phyloP scores from a whole-genome alignment of 2,888 invertebrate species.

The Zeuzera pyrina region DNA sequence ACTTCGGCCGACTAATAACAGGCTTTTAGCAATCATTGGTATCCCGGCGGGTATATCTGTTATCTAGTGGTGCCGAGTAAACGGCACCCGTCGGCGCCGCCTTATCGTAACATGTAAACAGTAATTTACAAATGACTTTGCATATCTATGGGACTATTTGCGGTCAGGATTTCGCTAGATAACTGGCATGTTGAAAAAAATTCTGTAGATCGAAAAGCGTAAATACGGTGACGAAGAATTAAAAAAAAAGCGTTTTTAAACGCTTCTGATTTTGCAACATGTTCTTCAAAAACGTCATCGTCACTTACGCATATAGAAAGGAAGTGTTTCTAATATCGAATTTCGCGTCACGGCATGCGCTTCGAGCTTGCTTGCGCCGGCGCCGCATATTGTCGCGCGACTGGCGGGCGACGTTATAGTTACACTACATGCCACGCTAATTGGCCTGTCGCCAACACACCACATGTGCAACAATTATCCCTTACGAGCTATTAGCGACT shows the following conservation, averaged over 20 bases:
- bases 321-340: no score
- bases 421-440: constrained; percentile 51
- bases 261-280: no score
- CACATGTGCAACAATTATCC: constrained; percentile 71
- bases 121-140: constrained; percentile 55
- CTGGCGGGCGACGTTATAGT: constrained; percentile 39
- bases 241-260: background rate
- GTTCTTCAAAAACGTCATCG: no score
- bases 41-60: constrained; percentile 38
- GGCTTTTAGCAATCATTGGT: constrained; percentile 59
- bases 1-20: constrained; percentile 47
- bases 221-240: background rate
- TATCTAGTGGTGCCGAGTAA: constrained; percentile 42
- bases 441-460: constrained; percentile 66
- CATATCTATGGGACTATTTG: constrained; percentile 58
- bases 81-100: constrained; percentile 62
- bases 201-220: background rate
- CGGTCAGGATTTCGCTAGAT: constrained; percentile 55
- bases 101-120: constrained; percentile 63
- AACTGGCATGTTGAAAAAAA: constrained; percentile 20
- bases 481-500: constrained; percentile 62
- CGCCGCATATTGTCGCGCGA: constrained; percentile 12
- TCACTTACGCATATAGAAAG: no score
- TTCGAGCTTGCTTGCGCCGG: no score
- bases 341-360: no score